Conservation (phyloP, 2,888 invertebrate species). For the Capitulum mitella region DNA sequence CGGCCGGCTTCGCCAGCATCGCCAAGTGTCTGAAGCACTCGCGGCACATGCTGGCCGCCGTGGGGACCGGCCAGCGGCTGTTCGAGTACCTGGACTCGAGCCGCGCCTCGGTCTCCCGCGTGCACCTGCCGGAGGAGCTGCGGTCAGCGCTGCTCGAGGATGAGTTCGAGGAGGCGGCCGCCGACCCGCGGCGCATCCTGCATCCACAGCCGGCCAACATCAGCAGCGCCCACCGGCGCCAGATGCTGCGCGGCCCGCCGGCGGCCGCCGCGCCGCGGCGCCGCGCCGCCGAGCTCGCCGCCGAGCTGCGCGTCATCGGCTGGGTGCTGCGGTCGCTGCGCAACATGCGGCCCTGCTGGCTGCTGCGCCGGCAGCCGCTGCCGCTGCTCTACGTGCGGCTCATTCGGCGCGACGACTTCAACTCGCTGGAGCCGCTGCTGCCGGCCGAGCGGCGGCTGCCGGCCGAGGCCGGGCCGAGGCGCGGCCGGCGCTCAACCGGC, state of each 20-base stretch:
- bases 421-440: conserved; percentile 14
- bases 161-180: background rate
- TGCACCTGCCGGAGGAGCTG: background rate
- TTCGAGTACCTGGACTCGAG: background rate
- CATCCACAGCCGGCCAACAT: background rate
- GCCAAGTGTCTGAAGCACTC: conserved; percentile 3
- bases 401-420: background rate
- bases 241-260: background rate
- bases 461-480: too few species aligned
- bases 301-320: background rate
- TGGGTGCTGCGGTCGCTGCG: background rate
- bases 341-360: background rate
- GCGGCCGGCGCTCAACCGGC: too few species aligned
- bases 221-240: background rate
- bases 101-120: background rate
- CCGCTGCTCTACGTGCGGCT: background rate
- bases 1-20: background rate
- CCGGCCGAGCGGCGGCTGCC: background rate
- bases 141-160: background rate
- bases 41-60: background rate
- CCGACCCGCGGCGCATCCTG: background rate
- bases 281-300: background rate
- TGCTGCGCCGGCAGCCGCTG: background rate
- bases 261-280: background rate
- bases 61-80: background rate